Conservation (phyloP, 2,113 vertebrate species). For the Centrocercus urophasianus region DNA sequence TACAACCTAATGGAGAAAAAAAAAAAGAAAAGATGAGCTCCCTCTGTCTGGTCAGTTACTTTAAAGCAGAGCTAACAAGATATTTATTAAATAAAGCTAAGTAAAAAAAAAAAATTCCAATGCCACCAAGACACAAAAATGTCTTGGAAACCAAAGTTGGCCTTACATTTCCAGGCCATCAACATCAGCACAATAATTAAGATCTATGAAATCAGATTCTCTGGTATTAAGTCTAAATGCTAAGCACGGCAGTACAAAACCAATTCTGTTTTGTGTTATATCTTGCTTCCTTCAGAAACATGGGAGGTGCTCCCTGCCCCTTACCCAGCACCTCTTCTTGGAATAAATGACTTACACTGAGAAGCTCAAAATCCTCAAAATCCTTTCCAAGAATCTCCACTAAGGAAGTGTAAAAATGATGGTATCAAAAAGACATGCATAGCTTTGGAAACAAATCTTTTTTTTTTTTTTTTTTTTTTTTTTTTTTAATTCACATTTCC, state of each 20-base stretch:
- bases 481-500: not conserved
- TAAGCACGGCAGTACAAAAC: not conserved
- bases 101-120: not conserved
- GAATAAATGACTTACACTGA: not conserved
- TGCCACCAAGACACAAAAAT: not conserved
- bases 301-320: not conserved
- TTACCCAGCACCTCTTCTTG: not conserved
- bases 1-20: slow-evolving; percentile 83
- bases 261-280: not conserved
- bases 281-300: slow-evolving; percentile 6
- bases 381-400: slow-evolving; percentile 22
- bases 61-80: not conserved
- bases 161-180: not conserved
- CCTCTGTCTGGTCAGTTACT: not conserved
- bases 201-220: not conserved
- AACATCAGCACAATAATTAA: not conserved
- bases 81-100: not conserved
- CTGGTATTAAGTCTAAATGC: not conserved
- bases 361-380: not conserved
- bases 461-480: not conserved
- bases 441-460: slow-evolving; percentile 2
- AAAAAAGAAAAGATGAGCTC: not conserved
- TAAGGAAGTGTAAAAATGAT: not conserved
- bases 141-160: not conserved
- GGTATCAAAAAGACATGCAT: not conserved